Evolutionary conservation across 2,113 vertebrate genomes (phyloP), one percentile per base, ranked within the genome.

Genomic region (Hystrix cristata): DNA sequence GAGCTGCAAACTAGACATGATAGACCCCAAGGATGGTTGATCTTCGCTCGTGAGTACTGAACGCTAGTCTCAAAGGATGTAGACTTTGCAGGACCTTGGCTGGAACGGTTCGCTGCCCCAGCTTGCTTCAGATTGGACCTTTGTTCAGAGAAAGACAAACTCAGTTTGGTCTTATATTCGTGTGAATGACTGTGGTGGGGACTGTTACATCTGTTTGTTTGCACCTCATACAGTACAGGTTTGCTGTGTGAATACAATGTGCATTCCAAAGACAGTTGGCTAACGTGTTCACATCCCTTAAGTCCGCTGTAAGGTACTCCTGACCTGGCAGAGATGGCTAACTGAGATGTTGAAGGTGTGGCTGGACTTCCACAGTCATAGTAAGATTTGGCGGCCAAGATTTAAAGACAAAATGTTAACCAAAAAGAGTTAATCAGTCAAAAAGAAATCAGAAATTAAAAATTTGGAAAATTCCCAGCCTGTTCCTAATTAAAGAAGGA

Each of bases 11-110:
- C 46, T 74, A 46, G 46, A 23, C 1, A 5, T 27, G 38, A 27
- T 46, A 5, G 6, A 13, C 71, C 46, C 38, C 21, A 46, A 11
- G 46, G 46, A 0, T 27, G 71, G 21, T 13, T 72, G 71, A 46
- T 10, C 43, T 46, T 74, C 7, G 19, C 71, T 14, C 43, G 13
- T 74, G 71, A 74, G 25, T 46, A 4, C 43, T 46, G 21, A 27
- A 13, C 11, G 5, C 10, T 25, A 13, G 0, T 2, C 38, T 46
- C 21, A 72, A 13, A 38, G 38, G 21, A 25, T 11, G 2, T 9
- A 25, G 4, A 43, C 21, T 72, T 10, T 10, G 18, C 38, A 74
- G 71, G 71, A 46, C 21, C 38, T 74, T 19, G 21, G 8, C 13
- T 31, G 13, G 13, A 51, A 29, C 6, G 0, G 3, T 1, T 5